Evolutionary conservation across 37 sponge, comb jelly and placozoan genomes (phyloP).

Genomic region (Spongilla lacustris): DNA sequence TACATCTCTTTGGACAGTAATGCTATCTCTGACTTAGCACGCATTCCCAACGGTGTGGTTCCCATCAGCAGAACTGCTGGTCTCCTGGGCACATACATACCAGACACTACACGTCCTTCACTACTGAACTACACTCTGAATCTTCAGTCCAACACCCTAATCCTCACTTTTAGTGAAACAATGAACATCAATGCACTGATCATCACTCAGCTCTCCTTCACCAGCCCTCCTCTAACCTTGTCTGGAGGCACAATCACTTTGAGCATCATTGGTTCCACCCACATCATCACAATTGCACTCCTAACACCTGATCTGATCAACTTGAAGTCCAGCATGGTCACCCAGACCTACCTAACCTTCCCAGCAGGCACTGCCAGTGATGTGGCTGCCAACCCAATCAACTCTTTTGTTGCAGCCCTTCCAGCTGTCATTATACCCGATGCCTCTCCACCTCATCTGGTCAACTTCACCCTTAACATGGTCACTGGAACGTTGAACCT

Average conservation of each 20-base stretch:
- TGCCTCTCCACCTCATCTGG: constrained; percentile 30
- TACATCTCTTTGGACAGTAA: constrained; percentile 54
- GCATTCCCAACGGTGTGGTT: constrained; percentile 54
- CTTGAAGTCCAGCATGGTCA: constrained; percentile 58
- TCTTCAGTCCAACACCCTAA: constrained; percentile 58
- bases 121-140: constrained; percentile 63
- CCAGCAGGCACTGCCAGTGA: constrained; percentile 41
- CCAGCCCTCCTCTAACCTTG: constrained; percentile 18
- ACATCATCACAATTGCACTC: constrained; percentile 62
- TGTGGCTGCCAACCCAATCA: constrained; percentile 32
- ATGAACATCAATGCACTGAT: constrained; percentile 39
- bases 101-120: constrained; percentile 60
- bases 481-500: constrained; percentile 61
- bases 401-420: not conserved
- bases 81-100: constrained; percentile 39
- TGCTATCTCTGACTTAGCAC: constrained; percentile 69
- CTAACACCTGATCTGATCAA: constrained; percentile 38
- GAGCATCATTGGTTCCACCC: constrained; percentile 17
- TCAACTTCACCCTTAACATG: constrained; percentile 72
- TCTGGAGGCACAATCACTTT: constrained; percentile 31
- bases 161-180: constrained; percentile 76
- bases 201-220: constrained; percentile 41
- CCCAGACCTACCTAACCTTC: constrained; percentile 46
- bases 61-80: constrained; percentile 48
- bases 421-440: constrained; percentile 29